Conservation (phyloP, 2,113 vertebrate genomes). For the Hucho hucho region DNA sequence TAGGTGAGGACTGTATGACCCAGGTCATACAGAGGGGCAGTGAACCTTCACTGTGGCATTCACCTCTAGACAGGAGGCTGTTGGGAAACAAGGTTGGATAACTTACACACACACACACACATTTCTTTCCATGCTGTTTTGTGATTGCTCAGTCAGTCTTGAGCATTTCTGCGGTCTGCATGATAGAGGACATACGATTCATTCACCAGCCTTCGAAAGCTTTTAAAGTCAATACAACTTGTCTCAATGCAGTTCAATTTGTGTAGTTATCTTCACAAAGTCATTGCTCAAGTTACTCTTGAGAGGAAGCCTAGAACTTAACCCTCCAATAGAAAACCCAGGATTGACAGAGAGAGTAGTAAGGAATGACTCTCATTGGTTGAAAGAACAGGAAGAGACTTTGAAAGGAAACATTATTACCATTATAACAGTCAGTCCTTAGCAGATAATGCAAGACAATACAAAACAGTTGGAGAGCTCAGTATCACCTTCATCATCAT, state of each 20-base stretch:
- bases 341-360: not conserved
- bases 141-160: conserved; percentile 43
- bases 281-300: not conserved
- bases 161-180: conserved; percentile 29
- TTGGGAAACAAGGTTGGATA: conserved; percentile 36
- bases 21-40: conserved; percentile 68
- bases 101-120: conserved; percentile 32
- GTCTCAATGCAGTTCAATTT: not conserved
- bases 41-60: conserved; percentile 57
- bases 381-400: not conserved
- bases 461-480: not conserved
- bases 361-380: not conserved
- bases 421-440: too few relatives aligned
- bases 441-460: not conserved
- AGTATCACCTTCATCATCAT: not conserved
- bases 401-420: not conserved
- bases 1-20: conserved; percentile 63
- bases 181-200: conserved; percentile 9
- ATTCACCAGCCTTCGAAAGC: not conserved
- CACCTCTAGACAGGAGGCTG: too few relatives aligned
- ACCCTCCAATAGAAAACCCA: not conserved
- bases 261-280: not conserved
- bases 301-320: not conserved
- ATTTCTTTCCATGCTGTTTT: conserved; percentile 11
- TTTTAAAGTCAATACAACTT: not conserved